Percentiles rank a stretch among this genome's conserved stretches.
Conservation (phyloP, 1,140 invertebrate genomes). For the Leptinotarsa lineolata region DNA sequence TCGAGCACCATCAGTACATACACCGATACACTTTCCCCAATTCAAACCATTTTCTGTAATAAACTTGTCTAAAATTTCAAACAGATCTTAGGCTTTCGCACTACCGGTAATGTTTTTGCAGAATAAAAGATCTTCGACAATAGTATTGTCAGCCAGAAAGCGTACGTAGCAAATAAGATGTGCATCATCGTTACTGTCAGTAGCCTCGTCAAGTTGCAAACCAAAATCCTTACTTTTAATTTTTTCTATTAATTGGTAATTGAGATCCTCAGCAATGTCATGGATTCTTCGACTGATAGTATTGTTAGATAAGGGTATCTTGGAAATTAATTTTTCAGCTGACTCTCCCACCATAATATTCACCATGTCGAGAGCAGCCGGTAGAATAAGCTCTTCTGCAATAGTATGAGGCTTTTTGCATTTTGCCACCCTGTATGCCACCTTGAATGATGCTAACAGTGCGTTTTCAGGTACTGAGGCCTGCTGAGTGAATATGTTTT, state of each 20-base stretch:
- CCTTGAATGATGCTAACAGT: slow-evolving; percentile 44
- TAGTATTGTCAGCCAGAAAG: slow-evolving; percentile 17
- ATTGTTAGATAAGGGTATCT: slow-evolving; percentile 45
- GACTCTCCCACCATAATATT: slow-evolving; percentile 46
- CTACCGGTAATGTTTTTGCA: too few relatives aligned
- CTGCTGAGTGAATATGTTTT: too few relatives aligned
- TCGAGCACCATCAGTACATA: slow-evolving; percentile 44
- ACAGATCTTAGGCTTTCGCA: too few relatives aligned
- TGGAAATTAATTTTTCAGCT: slow-evolving; percentile 25
- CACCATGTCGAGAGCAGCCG: too few relatives aligned
- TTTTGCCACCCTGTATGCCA: slow-evolving; percentile 7
- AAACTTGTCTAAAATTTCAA: not conserved
- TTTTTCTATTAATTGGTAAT: slow-evolving; percentile 42
- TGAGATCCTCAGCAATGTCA: slow-evolving; percentile 22
- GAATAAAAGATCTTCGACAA: too few relatives aligned
- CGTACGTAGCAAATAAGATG: slow-evolving; percentile 42
- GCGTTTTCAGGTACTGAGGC: too few relatives aligned
- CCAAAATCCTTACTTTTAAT: slow-evolving; percentile 26
- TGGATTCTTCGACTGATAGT: slow-evolving; percentile 38
- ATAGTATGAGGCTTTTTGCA: too few relatives aligned
- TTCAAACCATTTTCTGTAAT: slow-evolving; percentile 38
- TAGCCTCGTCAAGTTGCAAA: slow-evolving; percentile 42
- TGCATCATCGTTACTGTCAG: slow-evolving; percentile 28
- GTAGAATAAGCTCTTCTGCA: too few relatives aligned
- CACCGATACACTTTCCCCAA: slow-evolving; percentile 42